Evolutionary conservation across 30 jellyfish, hydroid and myxozoan species (phyloP), one percentile per base, ranked within the genome.

Genomic region (Rhopilema esculentum): DNA sequence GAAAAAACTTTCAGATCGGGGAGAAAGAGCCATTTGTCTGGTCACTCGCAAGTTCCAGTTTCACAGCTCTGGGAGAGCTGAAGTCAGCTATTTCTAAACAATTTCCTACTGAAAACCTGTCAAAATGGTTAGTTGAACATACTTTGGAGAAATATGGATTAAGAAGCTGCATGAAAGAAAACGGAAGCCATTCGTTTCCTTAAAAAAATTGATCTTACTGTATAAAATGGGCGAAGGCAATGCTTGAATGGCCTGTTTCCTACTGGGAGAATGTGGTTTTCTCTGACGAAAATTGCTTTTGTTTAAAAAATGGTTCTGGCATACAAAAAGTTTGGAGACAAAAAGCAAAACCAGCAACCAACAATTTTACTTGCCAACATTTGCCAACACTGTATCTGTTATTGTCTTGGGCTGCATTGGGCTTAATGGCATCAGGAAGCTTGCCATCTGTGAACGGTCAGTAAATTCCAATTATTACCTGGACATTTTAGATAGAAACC

Each of bases 341-440:
- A 51, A 51, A 19, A 51, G 19, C 16, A 19, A 51, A 19, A 19
- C 66, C 19, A 19, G 19, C 19, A 51, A 51, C 19, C 66, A 15
- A 15, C 15, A 9, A 19, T 9, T 51, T 19, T 51, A 19, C 66
- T 19, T 9, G 15, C 66, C 66, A 51, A 51, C 66, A 51, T 15
- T 51, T 15, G 15, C 66, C 66, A 51, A 51, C 19, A 19, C 66
- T 51, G 16, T 51, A 9, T 51, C 66, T 51, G 61, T 24, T 32
- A 77, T 77, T 77, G 63, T 77, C 17, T 77, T 73, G 79, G 88
- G 88, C 27, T 1, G 66, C 29, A 17, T 77, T 28, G 62, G 77
- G 9, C 28, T 20, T 8, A 25, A 20, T 57, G 88, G 88, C 62
- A 21, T 27, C 61, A 77, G 88, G 29, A 50, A 30, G 19, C 88